Base-by-base conservation (phyloP, 2,888 invertebrate genomes). In the Rhogogaster chlorosoma region DNA sequence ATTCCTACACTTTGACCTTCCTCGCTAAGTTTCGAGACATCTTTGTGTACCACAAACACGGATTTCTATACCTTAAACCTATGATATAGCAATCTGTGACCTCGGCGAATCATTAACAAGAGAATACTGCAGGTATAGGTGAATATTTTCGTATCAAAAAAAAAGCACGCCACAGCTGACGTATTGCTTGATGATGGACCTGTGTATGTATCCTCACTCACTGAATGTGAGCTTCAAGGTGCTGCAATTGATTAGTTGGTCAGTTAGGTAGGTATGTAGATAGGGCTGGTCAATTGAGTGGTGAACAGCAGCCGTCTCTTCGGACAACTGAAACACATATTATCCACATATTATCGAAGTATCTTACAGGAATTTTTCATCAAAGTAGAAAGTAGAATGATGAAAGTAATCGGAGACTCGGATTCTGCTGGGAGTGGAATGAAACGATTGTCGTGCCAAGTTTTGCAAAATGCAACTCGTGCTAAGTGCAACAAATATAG, bases 401-500 rank as follows among this genome's bases (percentile, higher is more conserved):
- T n/a, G n/a, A n/a, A n/a, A n/a, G 38, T n/a, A 71, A 71, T 71
- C n/a, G 6, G 4, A 36, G n/a, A 71, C 18, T 9, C 22, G 12
- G 15, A 71, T 45, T 22, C 45, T 53, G 53, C 53, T 53, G 53
- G 26, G 10, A 18, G 7, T 32, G 18, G n/a, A 57, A 53, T 75
- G 18, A n/a, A n/a, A 26, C 7, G 2, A 26, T 45, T 78, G 6
- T 9, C 12, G n/a, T 29, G 36, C 0, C 36, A 61, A 77, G 53
- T 53, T 18, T 32, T 10, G 7, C 26, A 18, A 57, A 22, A 80
- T 38, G 22, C 12, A 45, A 77, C 12, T 15, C 10, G 7, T 15
- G 22, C 26, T 12, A 12, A 26, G 42, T 29, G 49, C 29, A 32
- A 32, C 22, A 29, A 53, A 29, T 77, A 92, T 89, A 92, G 93